Evolutionary conservation across 30 jellyfish, hydroid and myxozoan genomes (phyloP), one percentile per base, ranked within the genome.

Genomic region (Sanderia malayensis): DNA sequence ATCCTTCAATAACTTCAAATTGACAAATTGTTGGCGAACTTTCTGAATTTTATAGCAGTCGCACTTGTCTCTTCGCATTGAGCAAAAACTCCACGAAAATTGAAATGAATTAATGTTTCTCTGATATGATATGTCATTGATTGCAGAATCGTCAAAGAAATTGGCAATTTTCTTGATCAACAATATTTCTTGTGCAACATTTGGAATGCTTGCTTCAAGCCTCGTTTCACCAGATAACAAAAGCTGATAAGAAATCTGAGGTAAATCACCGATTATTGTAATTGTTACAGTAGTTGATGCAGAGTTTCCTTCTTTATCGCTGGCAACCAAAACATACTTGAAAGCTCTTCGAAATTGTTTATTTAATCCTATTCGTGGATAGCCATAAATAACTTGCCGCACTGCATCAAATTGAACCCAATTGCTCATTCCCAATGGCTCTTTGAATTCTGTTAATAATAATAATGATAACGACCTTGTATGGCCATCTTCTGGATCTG

Each of bases 391-490:
- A 23, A 60, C 32, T 49, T 76, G 97, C 46, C 53, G 83, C 21
- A 32, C 24, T 19, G 60, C 77, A 57, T 89, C 97, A 6, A 89
- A 66, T 49, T 65, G 84, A 10, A 89, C 78, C 97, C 97, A 89
- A 44, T 49, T 80, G 6, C 28, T 55, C 4, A 28, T 7, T 18
- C 87, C 70, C 1, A 89, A 32, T 19, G 89, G 82, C 11, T 82
- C 74, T 27, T 67, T 62, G 20, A 79, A 65, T 21, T 27, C 74
- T 6, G 87, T 75, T 15, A 89, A 66, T 57, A 89, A 33, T 25
- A 81, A 76, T 7, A 89, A 70, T 7, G 41, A 49, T 44, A 89
- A 58, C 10, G 58, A 76, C 63, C 87, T 71, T 27, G 97, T 79
- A 59, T 73, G 37, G 2, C 97, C 95, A 45, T 83, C 95, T 22